Conservation (phyloP, 2,888 invertebrate genomes). For the Digitonthophagus gazella region DNA sequence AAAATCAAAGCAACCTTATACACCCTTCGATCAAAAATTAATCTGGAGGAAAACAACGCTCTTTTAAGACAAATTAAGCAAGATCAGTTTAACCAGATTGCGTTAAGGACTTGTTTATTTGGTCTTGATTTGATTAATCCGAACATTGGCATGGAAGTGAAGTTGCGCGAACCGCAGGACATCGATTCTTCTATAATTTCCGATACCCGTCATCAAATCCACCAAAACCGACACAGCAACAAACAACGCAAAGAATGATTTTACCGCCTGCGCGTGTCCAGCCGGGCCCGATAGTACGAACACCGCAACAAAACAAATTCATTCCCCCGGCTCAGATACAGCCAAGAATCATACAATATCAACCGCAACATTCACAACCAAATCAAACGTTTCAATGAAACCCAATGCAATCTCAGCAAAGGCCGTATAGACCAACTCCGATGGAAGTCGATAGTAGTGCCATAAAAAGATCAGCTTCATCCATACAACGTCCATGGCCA, state of each 20-base stretch:
- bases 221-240: neutral
- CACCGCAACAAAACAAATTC: neutral
- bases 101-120: neutral
- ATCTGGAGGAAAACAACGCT: conserved; percentile 9
- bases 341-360: neutral
- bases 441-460: conserved; percentile 15
- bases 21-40: conserved; percentile 13
- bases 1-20: too few species aligned
- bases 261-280: too few species aligned
- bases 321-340: neutral
- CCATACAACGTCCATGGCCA: neutral
- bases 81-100: conserved; percentile 8
- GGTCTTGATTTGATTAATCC: too few species aligned
- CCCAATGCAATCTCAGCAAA: neutral
- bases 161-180: too few species aligned
- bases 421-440: conserved; percentile 6
- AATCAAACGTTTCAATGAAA: too few species aligned
- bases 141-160: too few species aligned
- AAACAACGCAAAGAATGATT: too few species aligned
- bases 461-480: conserved; percentile 4
- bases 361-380: neutral
- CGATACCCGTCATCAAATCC: too few species aligned
- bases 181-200: too few species aligned
- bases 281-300: too few species aligned
- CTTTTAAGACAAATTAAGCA: neutral